Evolutionary conservation across 1,140 invertebrate genomes (phyloP).

Genomic region (Metopolophium dirhodum): DNA sequence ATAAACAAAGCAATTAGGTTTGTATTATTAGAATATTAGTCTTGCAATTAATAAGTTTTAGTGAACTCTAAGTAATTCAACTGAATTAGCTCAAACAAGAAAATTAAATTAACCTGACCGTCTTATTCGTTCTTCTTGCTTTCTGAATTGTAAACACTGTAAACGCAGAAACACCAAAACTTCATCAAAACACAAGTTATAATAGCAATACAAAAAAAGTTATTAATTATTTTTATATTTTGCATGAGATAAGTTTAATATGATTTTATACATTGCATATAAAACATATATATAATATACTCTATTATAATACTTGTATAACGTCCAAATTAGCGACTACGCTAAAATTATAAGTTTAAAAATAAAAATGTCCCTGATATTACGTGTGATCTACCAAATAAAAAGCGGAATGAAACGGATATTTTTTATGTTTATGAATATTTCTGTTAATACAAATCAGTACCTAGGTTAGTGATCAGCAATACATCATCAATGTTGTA

Average conservation of each 20-base stretch:
- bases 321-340: background rate
- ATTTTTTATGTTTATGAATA: background rate
- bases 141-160: background rate
- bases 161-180: background rate
- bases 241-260: background rate
- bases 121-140: background rate
- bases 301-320: conserved; percentile 14
- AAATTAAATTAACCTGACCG: conserved; percentile 39
- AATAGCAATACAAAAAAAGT: background rate
- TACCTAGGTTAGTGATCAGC: background rate
- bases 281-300: background rate
- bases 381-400: background rate
- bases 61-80: conserved; percentile 12
- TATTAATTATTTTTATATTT: background rate
- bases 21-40: conserved; percentile 40
- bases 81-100: background rate
- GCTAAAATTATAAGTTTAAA: conserved; percentile 13
- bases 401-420: background rate
- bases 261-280: background rate
- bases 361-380: conserved; percentile 7
- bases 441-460: background rate
- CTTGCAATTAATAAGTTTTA: conserved; percentile 36
- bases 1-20: conserved; percentile 38
- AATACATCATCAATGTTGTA: background rate
- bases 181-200: background rate